Evolutionary conservation across 2,797 vertebrate species (phyloP).

Genomic region (Tragopan temminckii): DNA sequence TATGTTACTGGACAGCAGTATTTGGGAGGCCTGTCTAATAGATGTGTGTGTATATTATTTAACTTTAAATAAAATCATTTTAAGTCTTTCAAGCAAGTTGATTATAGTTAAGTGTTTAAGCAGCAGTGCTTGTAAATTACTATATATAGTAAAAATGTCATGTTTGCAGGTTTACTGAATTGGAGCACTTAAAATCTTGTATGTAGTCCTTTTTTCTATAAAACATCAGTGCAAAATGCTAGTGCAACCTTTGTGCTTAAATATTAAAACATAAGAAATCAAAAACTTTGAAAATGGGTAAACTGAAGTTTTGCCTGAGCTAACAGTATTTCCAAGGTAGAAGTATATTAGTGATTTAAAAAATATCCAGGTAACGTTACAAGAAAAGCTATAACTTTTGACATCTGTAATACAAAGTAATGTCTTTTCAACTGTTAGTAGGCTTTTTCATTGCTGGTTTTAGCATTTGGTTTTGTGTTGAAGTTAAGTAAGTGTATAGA

Average conservation of each 20-base stretch:
- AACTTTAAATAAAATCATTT: neutral
- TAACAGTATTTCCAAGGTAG: neutral
- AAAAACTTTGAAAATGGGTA: neutral
- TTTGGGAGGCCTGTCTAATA: neutral
- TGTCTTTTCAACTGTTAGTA: neutral
- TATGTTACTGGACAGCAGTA: neutral
- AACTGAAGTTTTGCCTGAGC: neutral
- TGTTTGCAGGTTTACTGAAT: neutral
- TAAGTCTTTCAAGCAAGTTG: neutral
- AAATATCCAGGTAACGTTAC: neutral
- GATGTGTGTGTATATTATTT: neutral
- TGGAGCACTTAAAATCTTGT: neutral
- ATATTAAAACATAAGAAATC: neutral
- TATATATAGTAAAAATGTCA: neutral
- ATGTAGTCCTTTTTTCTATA: neutral
- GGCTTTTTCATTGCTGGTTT: neutral
- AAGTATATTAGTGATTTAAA: neutral
- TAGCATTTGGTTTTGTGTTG: neutral
- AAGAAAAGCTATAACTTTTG: neutral
- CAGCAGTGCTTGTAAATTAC: neutral
- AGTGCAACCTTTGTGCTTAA: neutral
- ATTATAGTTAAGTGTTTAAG: neutral
- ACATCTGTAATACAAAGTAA: neutral
- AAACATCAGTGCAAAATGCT: neutral
- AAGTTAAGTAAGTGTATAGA: neutral